Conservation (phyloP, 2,113 vertebrate species). For the Nothocercus julius region DNA sequence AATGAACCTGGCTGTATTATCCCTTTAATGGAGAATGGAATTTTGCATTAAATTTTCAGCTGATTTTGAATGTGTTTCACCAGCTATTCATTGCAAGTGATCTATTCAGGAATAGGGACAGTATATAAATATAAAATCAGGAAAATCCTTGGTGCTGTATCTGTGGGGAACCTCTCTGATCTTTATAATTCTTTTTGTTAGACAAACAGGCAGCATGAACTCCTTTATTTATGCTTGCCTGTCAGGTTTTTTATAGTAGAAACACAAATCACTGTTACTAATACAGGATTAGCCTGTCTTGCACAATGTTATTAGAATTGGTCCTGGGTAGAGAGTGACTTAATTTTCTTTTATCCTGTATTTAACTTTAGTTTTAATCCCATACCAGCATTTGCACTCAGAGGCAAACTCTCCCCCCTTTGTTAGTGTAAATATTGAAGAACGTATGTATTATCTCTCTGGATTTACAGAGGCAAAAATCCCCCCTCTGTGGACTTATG, state of each 20-base stretch:
- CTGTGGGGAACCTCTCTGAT: neutral
- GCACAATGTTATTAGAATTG: neutral
- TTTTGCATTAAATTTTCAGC: conserved; percentile 23
- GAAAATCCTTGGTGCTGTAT: neutral
- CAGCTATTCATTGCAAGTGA: neutral
- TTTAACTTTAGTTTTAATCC: conserved; percentile 35
- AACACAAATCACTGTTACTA: conserved; percentile 16
- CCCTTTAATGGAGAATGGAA: neutral
- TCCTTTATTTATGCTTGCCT: conserved; percentile 29
- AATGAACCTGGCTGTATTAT: conserved; percentile 62
- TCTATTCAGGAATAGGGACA: neutral
- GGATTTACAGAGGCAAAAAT: conserved; percentile 1
- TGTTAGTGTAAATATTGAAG: conserved; percentile 7
- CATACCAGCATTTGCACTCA: neutral
- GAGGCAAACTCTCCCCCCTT: neutral
- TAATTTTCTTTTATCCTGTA: conserved; percentile 13
- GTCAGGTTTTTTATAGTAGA: conserved; percentile 7
- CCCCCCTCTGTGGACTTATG: neutral
- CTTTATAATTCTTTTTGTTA: neutral
- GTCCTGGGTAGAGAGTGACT: neutral
- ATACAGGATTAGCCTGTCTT: conserved; percentile 44
- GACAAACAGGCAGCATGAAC: neutral
- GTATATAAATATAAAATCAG: conserved; percentile 24
- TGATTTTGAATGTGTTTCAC: conserved; percentile 10
- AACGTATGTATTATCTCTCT: conserved; percentile 10